Evolutionary conservation across 2,888 invertebrate genomes (phyloP).

Genomic region (Panopea generosa): DNA sequence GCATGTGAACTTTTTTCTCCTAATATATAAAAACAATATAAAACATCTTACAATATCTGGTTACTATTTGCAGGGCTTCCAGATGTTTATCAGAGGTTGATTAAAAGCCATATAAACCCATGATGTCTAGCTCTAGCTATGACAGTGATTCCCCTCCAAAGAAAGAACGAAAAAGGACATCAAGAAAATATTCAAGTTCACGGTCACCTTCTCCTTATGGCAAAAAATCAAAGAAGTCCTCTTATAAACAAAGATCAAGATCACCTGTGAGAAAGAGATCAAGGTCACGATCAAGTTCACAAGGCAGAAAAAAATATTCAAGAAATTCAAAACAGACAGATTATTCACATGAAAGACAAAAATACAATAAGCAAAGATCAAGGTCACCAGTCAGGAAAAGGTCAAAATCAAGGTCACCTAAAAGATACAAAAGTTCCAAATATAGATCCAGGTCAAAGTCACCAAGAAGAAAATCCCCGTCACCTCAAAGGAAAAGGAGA

Average conservation of each 20-base stretch:
- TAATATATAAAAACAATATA: too few species aligned
- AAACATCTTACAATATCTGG: too few species aligned
- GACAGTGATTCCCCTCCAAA: slow-evolving; percentile 29
- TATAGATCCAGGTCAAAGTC: slow-evolving; percentile 8
- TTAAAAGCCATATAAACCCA: not conserved
- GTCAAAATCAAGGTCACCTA: slow-evolving; percentile 9
- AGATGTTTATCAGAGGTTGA: too few species aligned
- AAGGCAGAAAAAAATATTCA: not conserved
- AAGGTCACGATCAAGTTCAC: slow-evolving; percentile 12
- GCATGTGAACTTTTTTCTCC: too few species aligned
- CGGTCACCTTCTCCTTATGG: slow-evolving; percentile 21
- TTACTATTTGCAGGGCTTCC: too few species aligned
- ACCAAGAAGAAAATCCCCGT: not conserved
- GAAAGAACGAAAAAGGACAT: slow-evolving; percentile 6
- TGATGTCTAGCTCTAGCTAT: slow-evolving; percentile 42
- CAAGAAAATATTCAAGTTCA: slow-evolving; percentile 27
- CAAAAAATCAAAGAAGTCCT: slow-evolving; percentile 8
- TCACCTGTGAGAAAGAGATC: slow-evolving; percentile 12
- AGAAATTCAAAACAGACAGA: not conserved
- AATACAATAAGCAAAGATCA: not conserved
- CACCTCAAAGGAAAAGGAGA: slow-evolving; percentile 8
- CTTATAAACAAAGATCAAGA: not conserved
- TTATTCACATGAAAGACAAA: not conserved
- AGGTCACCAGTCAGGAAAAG: slow-evolving; percentile 19
- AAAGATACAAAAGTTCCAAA: slow-evolving; percentile 1